Conservation (phyloP, 2,888 invertebrate species). For the Brachynemurus nebulosus region DNA sequence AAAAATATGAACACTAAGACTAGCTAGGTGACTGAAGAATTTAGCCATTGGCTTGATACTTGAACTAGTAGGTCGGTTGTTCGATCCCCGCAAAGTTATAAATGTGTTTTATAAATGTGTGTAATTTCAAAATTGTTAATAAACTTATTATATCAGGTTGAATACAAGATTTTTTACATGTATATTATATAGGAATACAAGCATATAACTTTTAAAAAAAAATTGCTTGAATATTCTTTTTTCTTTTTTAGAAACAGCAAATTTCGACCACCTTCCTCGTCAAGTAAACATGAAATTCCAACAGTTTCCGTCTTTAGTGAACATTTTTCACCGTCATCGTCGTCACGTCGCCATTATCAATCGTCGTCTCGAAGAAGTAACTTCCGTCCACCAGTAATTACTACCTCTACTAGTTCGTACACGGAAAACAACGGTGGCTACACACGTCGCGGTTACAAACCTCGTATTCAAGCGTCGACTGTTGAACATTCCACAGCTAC, state of each 20-base stretch:
- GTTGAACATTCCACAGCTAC: conserved; percentile 35
- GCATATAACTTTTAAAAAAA: conserved; percentile 24
- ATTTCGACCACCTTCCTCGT: conserved; percentile 34
- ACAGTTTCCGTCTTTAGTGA: conserved; percentile 55
- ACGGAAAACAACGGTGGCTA: conserved; percentile 12
- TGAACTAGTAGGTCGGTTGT: no score
- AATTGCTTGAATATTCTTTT: not conserved
- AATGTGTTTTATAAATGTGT: no score
- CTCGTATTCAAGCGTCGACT: conserved; percentile 41
- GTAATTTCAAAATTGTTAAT: no score
- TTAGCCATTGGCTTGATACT: no score
- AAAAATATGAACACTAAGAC: no score
- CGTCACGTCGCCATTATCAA: conserved; percentile 37
- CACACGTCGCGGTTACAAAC: conserved; percentile 51
- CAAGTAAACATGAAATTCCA: conserved; percentile 39
- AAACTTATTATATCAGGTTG: no score
- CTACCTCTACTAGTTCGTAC: conserved; percentile 23
- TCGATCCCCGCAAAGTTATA: no score
- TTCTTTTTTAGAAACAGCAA: conserved; percentile 29
- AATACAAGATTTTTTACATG: no score
- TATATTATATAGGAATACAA: no score
- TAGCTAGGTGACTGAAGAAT: no score
- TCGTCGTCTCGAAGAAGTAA: conserved; percentile 20
- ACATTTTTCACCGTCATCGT: conserved; percentile 32
- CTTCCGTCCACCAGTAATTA: conserved; percentile 7